phyloP scores from a whole-genome alignment of 2,797 vertebrate genomes.

The Halcyon leucocephala region DNA sequence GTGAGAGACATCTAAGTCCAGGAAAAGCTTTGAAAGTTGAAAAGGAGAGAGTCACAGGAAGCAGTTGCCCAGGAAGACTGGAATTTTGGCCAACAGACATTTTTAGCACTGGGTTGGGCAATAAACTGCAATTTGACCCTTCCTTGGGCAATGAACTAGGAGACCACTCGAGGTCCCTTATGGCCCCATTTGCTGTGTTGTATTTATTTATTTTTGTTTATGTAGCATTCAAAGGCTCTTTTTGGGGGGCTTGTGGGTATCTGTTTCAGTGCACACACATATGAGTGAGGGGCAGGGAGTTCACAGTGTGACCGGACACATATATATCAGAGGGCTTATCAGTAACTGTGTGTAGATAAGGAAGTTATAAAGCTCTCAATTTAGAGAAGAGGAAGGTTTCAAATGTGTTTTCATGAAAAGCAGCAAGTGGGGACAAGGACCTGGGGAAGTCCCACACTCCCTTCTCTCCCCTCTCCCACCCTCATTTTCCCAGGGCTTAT shows the following conservation, averaged over 20 bases:
- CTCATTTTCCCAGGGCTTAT: neutral
- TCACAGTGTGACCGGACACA: neutral
- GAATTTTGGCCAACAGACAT: constrained; percentile 6
- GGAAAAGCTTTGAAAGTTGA: constrained; percentile 1
- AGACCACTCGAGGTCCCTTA: neutral
- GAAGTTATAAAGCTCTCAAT: neutral
- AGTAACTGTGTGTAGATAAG: neutral
- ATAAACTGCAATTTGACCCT: constrained; percentile 12
- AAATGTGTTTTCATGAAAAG: neutral
- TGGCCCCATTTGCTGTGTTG: neutral
- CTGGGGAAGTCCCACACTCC: neutral
- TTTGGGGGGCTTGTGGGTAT: neutral
- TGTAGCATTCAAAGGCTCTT: neutral
- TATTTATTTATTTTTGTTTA: constrained; percentile 29
- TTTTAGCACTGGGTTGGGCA: constrained; percentile 11
- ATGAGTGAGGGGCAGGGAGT: neutral
- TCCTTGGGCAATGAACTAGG: neutral
- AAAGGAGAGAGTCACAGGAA: neutral
- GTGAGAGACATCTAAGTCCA: neutral
- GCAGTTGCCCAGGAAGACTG: constrained; percentile 6
- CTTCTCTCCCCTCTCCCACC: neutral
- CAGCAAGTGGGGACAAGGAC: neutral
- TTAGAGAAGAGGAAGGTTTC: neutral
- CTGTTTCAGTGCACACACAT: neutral
- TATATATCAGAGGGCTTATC: constrained; percentile 20